These are phyloP conservation scores for Lordiphosa clarofinis DNA, from an alignment of 1,140 invertebrate genomes.

Conservation along the genomic window DNA sequence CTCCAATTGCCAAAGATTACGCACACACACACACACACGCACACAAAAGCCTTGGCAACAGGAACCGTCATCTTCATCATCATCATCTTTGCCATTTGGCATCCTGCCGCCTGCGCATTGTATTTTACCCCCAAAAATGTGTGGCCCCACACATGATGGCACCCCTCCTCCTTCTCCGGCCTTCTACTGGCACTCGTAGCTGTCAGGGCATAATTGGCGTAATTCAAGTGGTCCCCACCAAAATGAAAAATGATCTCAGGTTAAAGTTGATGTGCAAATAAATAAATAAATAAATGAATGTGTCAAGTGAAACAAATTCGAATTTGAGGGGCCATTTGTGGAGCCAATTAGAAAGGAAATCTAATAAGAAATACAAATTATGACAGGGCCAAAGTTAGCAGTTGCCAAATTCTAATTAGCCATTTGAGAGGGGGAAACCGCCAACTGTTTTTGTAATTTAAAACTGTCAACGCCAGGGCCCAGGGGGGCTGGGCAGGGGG, in stretches of 20 bases:
- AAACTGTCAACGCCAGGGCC: constrained; percentile 63
- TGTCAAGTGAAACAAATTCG: constrained; percentile 57
- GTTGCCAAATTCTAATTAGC: constrained; percentile 68
- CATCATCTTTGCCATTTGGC: constrained; percentile 29
- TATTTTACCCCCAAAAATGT: constrained; percentile 6
- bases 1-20: constrained; percentile 20
- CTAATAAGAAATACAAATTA: constrained; percentile 53
- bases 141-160: constrained; percentile 3
- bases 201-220: constrained; percentile 69
- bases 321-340: constrained; percentile 63
- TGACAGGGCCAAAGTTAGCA: constrained; percentile 45
- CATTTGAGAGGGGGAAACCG: constrained; percentile 20
- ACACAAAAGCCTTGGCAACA: constrained; percentile 30
- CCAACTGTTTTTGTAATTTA: constrained; percentile 66
- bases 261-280: constrained; percentile 39
- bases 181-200: constrained; percentile 37
- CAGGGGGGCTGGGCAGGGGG: no score
- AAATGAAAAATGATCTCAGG: constrained; percentile 12
- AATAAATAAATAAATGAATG: constrained; percentile 64
- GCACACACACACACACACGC: constrained; percentile 3
- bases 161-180: not conserved
- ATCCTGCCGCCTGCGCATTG: constrained; percentile 33
- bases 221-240: constrained; percentile 44
- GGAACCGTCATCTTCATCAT: constrained; percentile 21
- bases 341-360: constrained; percentile 56